Conservation (phyloP, 2,888 invertebrate genomes). For the Nomada fabriciana region DNA sequence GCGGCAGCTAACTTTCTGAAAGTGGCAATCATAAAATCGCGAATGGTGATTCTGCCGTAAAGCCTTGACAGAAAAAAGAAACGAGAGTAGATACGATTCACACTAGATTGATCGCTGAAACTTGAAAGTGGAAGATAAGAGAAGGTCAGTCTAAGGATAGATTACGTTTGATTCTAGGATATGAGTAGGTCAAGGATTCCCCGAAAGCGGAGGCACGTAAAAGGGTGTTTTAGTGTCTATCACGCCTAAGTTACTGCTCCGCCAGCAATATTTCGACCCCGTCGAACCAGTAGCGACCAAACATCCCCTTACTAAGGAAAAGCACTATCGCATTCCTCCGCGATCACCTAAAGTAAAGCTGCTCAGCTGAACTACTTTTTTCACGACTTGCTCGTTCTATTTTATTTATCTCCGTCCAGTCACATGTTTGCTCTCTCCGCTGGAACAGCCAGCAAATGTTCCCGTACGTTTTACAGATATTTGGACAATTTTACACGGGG, state of each 20-base stretch:
- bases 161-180: conserved; percentile 3
- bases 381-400: background rate
- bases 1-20: background rate
- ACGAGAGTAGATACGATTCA: background rate
- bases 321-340: background rate
- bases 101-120: conserved; percentile 9
- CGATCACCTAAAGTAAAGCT: background rate
- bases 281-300: background rate
- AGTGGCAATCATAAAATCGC: no score
- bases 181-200: conserved; percentile 14
- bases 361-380: no score
- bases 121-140: conserved; percentile 9
- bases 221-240: background rate
- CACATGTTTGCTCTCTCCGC: background rate
- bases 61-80: background rate
- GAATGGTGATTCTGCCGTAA: background rate
- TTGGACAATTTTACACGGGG: conserved; percentile 23
- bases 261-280: background rate
- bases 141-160: conserved; percentile 5
- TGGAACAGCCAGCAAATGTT: background rate
- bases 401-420: background rate
- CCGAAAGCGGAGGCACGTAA: background rate
- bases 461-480: background rate
- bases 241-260: background rate
- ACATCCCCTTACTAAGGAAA: background rate